Evolutionary conservation across 2,888 invertebrate genomes (phyloP), one percentile per base, ranked within the genome.

Genomic region (Nebria brevicollis): DNA sequence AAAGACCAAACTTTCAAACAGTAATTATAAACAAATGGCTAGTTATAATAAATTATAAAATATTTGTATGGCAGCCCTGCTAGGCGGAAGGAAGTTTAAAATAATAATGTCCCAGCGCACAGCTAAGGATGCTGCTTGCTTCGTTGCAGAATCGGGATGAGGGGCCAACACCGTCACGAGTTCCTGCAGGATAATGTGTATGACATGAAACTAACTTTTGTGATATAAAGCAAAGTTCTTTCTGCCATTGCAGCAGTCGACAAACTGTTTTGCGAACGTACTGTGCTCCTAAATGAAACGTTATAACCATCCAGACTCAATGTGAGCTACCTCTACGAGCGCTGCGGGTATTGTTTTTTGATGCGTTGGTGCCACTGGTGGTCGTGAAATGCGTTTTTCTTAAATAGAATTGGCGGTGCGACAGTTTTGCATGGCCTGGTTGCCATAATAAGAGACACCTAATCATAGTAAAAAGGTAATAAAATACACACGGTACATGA

Each of bases 401-500:
- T 11, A 54, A 11, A 11, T 54, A 13, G 54, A 54, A 6, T 54
- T 13, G 34, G 5, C 4, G 54, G 54, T 13, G 7, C 4, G 8
- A 54, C 54, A 11, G 4, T 54, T 80, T 80, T 54, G 64, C 66
- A 42, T 81, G 79, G 70, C 43, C 83, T 83, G 83, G 68, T 41
- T n/a, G 66, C 81, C 77, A 79, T 82, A 82, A 83, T 80, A 82
- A 85, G 84, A 85, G 85, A 86, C 86, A 86, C 85, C 86, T 86
- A 86, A 83, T 83, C 83, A 86, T 84, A 85, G 84, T 85, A 85
- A 85, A 85, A 85, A 84, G 85, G 85, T 85, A 85, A 85, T 86
- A 86, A 86, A 86, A 84, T 85, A 85, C 86, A 86, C 86, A 85
- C 85, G 86, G 84, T 85, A 85, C 80, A 80, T 72, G 78, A 78